Base-by-base conservation (phyloP, 2,888 invertebrate species). In the Reticulitermes lucifugus region DNA sequence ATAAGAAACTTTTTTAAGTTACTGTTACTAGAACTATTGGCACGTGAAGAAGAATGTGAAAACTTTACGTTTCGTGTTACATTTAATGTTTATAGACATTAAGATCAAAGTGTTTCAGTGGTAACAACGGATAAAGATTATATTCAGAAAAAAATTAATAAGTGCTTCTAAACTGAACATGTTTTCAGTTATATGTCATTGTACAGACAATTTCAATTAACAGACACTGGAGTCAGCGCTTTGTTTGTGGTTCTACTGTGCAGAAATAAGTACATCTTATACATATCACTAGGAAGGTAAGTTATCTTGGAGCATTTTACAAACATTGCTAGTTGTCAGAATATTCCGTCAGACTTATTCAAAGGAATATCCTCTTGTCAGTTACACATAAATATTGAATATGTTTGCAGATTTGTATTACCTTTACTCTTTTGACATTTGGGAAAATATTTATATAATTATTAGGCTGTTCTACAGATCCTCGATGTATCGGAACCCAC, bases 131-230 rank as follows among this genome's bases (percentile, higher is more conserved):
- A 65, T n/a, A 65, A 25, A 35, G 35, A 35, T 35, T 35, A n/a
- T n/a, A 65, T 2, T 25, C 25, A n/a, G n/a, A 65, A 65, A 12
- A n/a, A n/a, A 25, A 65, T 12, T n/a, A 65, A 65, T 10, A 73
- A 73, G 73, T 73, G 73, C 73, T 73, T 73, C 73, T 73, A 35
- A 41, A 73, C 41, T 41, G 73, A 71, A 71, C 71, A 25, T 60
- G 29, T 71, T 7, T 35, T 73, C 21, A 73, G 73, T 41, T 41
- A 9, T 73, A 41, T 65, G n/a, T 65, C 65, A 60, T 1, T 65
- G 25, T 65, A 9, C 9, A 65, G 65, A 65, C 65, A 25, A 65
- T 65, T 65, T 65, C 25, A n/a, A 65, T 65, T 65, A 25, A 65
- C 65, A 73, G 73, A 73, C 41, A 18, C 73, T 73, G 41, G 3